Conservation (phyloP, 2,888 invertebrate genomes). For the Archaeoteleia sp. region DNA sequence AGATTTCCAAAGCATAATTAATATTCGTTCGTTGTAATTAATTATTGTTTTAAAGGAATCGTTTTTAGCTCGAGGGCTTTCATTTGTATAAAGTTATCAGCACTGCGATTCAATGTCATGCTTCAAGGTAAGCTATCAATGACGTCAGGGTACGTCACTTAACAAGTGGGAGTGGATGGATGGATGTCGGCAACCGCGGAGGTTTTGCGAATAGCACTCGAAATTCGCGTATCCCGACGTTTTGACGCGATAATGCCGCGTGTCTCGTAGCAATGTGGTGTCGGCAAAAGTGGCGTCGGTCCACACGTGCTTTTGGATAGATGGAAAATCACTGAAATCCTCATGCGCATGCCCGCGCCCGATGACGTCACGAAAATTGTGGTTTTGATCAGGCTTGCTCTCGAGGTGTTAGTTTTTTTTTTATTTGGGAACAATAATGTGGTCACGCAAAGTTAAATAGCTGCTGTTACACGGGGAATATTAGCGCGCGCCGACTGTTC, state of each 20-base stretch:
- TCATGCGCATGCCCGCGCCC: slow-evolving; percentile 72
- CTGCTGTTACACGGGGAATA: slow-evolving; percentile 50
- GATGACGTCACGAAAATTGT: slow-evolving; percentile 74
- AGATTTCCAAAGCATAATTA: too few species aligned
- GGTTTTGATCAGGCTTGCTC: slow-evolving; percentile 65
- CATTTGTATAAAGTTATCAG: slow-evolving; percentile 56
- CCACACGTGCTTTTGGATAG: slow-evolving; percentile 64
- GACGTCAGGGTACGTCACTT: slow-evolving; percentile 75
- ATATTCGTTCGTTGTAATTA: too few species aligned
- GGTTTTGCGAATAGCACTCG: slow-evolving; percentile 67
- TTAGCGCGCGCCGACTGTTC: slow-evolving; percentile 54
- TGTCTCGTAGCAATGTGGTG: slow-evolving; percentile 63
- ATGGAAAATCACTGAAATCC: slow-evolving; percentile 75
- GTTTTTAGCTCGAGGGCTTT: too few species aligned
- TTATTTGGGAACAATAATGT: slow-evolving; percentile 58
- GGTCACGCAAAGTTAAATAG: slow-evolving; percentile 65
- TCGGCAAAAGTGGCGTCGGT: slow-evolving; percentile 35
- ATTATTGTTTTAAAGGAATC: too few species aligned
- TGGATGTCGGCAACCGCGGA: slow-evolving; percentile 66
- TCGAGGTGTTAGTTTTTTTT: slow-evolving; percentile 40
- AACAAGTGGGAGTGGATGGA: slow-evolving; percentile 74
- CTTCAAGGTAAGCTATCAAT: slow-evolving; percentile 75
- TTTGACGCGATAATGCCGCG: slow-evolving; percentile 62
- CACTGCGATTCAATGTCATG: slow-evolving; percentile 73
- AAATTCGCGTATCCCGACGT: slow-evolving; percentile 60